Conservation (phyloP, 2,113 vertebrate species). For the Hymenochirus boettgeri region DNA sequence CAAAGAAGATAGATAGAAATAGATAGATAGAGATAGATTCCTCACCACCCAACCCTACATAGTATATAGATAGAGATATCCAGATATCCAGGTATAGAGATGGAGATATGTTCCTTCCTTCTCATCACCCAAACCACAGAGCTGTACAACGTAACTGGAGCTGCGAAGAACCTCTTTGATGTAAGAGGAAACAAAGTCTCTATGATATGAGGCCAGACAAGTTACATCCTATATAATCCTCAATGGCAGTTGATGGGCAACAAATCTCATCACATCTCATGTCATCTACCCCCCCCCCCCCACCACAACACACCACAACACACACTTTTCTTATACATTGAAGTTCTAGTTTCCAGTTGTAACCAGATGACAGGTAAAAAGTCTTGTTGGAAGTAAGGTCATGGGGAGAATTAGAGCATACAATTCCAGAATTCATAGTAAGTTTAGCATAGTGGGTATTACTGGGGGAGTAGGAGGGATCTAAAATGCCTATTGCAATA, state of each 20-base stretch:
- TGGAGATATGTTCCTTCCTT: no score
- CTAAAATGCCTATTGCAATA: no score
- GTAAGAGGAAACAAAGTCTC: no score
- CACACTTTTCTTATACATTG: constrained; percentile 42
- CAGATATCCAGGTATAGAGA: no score
- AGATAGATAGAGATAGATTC: no score
- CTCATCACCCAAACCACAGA: constrained; percentile 45
- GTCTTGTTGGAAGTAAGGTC: constrained; percentile 1
- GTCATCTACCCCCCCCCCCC: no score
- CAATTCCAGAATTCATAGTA: constrained; percentile 53
- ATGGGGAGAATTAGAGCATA: not conserved
- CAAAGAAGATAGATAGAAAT: no score
- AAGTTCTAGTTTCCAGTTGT: constrained; percentile 3
- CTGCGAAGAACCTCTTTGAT: constrained; percentile 46
- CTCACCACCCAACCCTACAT: constrained; percentile 54
- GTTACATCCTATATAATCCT: constrained; percentile 55
- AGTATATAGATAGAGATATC: constrained; percentile 52
- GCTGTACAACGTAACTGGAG: constrained; percentile 49
- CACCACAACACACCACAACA: no score
- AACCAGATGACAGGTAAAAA: constrained; percentile 24
- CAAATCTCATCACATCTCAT: constrained; percentile 52
- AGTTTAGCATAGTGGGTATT: constrained; percentile 47
- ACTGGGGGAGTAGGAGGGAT: not conserved
- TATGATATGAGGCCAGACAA: constrained; percentile 42
- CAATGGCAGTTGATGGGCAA: constrained; percentile 54